Evolutionary conservation across 2,113 vertebrate species (phyloP).

Genomic region (Podilymbus podiceps): DNA sequence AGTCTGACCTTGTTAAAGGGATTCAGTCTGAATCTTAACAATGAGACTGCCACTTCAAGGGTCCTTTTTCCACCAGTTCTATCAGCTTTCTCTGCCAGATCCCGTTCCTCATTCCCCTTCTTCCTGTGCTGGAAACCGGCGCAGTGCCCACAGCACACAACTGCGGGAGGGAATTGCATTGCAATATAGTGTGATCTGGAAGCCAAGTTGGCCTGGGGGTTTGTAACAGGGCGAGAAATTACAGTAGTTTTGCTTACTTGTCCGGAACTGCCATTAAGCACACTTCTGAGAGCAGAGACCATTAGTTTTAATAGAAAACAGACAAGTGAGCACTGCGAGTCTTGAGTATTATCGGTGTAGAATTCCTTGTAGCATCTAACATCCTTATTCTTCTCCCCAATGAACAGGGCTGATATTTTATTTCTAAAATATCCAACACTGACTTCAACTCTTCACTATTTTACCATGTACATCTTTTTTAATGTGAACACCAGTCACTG

Average conservation of each 20-base stretch:
- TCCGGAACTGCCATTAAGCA: background rate
- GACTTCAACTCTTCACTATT: background rate
- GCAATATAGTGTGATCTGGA: background rate
- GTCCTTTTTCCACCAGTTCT: background rate
- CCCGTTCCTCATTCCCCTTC: background rate
- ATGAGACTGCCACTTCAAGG: background rate
- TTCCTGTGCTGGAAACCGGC: background rate
- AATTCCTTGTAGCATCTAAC: background rate
- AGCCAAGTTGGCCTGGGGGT: background rate
- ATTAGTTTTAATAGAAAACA: background rate
- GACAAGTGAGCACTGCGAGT: background rate
- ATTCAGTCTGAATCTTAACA: background rate
- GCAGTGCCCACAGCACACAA: background rate
- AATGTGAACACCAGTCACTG: background rate
- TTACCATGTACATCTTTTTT: background rate
- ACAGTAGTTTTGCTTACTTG: background rate
- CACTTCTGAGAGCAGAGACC: background rate
- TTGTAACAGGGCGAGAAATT: background rate
- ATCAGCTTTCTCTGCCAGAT: background rate
- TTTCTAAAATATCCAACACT: background rate
- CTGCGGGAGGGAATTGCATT: background rate
- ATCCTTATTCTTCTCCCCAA: background rate
- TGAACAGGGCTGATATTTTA: background rate
- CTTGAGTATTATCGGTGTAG: background rate
- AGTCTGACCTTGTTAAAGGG: background rate